Evolutionary conservation across 2,113 vertebrate species (phyloP), one percentile per base, ranked within the genome.

Genomic region (Microcebus ravelobensis): DNA sequence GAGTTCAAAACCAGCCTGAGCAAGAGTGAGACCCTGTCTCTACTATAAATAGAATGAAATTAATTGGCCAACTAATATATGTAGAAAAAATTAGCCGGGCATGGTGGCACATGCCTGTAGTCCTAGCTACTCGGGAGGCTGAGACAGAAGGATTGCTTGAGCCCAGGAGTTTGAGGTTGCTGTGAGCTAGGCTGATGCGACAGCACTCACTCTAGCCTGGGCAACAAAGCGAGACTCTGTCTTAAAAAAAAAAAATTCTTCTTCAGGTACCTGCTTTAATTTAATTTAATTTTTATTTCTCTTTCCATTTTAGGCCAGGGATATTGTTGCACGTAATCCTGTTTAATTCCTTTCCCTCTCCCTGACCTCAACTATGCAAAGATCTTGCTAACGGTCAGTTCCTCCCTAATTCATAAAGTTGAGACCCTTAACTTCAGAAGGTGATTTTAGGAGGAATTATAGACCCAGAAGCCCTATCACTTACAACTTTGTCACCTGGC

Each of bases 271-370:
- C 2, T 45, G 57, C 20, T 87, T 86, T 42, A 59, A 39, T 52
- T 36, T 74, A 5, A 57, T 34, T 21, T 29, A 67, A 42, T 76
- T 81, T 90, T 63, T 8, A 39, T 45, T 67, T 67, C 8, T 39
- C 70, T 91, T 80, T 90, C 36, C 45, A 18, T 36, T 57, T 74
- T 67, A 87, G 87, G 55, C 31, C 45, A 74, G 31, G 21, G 65
- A 6, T n/a, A 3, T 27, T 21, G 13, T 74, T 80, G 34, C 8
- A 34, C 1, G 1, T 29, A 39, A 84, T 45, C 79, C 39, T 45
- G 3, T 68, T 90, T 59, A 52, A 70, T 76, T 31, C 8, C 6
- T 13, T 57, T 73, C 45, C 70, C 31, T 67, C 55, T 85, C 20
- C 21, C 27, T 17, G 2, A 11, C 45, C 45, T 29, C 10, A 25